These are phyloP conservation scores for Cricetomys ansorgei DNA, from an alignment of 2,113 vertebrate species.

Conservation along the genomic window DNA sequence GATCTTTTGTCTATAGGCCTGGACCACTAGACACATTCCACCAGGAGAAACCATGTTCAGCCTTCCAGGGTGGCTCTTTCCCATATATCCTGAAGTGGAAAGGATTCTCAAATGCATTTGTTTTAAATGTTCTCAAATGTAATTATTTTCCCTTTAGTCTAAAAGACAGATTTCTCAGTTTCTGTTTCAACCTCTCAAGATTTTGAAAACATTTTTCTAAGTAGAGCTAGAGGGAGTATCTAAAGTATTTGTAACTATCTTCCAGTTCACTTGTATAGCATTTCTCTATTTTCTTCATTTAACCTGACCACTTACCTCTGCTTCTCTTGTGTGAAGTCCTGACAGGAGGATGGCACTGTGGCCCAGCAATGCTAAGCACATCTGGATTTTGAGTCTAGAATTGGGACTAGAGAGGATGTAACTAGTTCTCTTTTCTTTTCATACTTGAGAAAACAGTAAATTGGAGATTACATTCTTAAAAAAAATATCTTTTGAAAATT, in stretches of 20 bases:
- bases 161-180: neutral
- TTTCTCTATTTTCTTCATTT: neutral
- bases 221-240: neutral
- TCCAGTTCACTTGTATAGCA: neutral
- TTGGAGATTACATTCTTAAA: no score
- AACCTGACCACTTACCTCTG: neutral
- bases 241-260: neutral
- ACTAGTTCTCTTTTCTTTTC: neutral
- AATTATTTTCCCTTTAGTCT: neutral
- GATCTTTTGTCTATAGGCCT: neutral
- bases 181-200: neutral
- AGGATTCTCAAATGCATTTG: neutral
- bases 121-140: neutral
- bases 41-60: neutral
- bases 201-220: neutral
- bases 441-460: neutral
- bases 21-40: fast-evolving
- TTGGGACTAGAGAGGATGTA: neutral
- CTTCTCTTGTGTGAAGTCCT: neutral
- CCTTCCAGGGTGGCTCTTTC: fast-evolving
- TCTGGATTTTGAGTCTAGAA: neutral
- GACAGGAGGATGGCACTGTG: neutral
- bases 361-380: neutral
- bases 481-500: no score
- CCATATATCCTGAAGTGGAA: neutral